Conservation (phyloP, 2,113 vertebrate species). For the Periophthalmodon schlosseri region DNA sequence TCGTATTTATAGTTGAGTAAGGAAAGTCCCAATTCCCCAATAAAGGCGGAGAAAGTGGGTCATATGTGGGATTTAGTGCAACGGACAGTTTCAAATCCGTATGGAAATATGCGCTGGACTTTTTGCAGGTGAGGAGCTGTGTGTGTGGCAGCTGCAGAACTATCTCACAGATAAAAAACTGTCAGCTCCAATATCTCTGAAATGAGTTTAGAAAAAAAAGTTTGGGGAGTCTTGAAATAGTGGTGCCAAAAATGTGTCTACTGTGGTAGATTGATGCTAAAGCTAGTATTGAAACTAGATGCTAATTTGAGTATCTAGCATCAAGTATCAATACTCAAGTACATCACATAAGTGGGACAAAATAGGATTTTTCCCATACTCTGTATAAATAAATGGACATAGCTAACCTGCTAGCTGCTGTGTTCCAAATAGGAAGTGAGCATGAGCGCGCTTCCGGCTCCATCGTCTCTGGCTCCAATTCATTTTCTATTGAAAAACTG, state of each 20-base stretch:
- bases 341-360: too few relatives aligned
- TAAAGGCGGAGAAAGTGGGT: conserved; percentile 1
- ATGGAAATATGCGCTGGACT: background rate
- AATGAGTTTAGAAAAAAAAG: background rate
- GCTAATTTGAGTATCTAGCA: too few relatives aligned
- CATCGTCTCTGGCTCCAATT: too few relatives aligned
- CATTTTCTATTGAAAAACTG: too few relatives aligned
- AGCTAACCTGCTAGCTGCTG: too few relatives aligned
- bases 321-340: too few relatives aligned
- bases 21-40: background rate
- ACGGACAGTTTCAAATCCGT: background rate
- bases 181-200: conserved; percentile 1
- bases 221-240: background rate
- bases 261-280: background rate
- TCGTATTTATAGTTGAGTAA: background rate
- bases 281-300: too few relatives aligned
- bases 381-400: too few relatives aligned
- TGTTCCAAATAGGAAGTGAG: too few relatives aligned
- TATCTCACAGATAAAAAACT: background rate
- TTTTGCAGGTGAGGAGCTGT: background rate
- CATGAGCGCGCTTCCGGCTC: too few relatives aligned
- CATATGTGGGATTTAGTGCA: background rate
- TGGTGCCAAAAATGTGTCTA: background rate
- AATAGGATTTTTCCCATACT: too few relatives aligned
- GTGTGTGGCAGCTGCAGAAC: conserved; percentile 5